Conservation (phyloP, 2,797 vertebrate species). For the Eulemur mongoz region DNA sequence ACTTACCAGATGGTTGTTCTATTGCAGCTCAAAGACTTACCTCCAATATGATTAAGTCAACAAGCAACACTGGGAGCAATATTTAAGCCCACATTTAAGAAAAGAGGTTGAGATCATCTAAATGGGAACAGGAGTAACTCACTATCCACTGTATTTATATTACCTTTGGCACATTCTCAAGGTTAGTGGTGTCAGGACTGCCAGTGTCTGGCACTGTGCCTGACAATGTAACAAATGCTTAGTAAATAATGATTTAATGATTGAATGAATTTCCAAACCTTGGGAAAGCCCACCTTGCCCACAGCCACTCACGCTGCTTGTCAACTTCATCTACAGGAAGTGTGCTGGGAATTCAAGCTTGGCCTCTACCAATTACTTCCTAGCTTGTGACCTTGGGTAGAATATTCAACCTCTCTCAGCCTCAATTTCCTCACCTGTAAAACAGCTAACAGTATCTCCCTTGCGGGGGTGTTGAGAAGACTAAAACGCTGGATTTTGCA, state of each 20-base stretch:
- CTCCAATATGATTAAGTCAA: constrained; percentile 44
- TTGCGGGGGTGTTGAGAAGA: neutral
- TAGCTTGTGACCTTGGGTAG: neutral
- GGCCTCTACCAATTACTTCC: neutral
- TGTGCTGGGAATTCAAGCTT: neutral
- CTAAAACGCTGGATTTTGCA: neutral
- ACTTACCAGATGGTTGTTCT: constrained; percentile 49
- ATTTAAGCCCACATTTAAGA: constrained; percentile 2
- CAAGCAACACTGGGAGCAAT: neutral
- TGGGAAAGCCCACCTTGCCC: neutral
- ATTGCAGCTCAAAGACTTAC: constrained; percentile 1
- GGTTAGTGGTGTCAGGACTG: neutral
- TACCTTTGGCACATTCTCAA: constrained; percentile 34
- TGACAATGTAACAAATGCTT: neutral
- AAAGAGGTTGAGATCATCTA: neutral
- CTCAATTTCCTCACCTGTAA: neutral
- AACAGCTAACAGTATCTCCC: neutral
- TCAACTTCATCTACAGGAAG: neutral
- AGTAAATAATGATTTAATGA: neutral
- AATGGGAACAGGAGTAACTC: neutral
- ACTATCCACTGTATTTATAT: neutral
- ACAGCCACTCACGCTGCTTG: neutral
- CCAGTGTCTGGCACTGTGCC: neutral
- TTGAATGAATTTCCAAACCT: neutral
- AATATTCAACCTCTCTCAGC: neutral